Conservation (phyloP, 2,888 invertebrate genomes). For the Drosophila borborema region DNA sequence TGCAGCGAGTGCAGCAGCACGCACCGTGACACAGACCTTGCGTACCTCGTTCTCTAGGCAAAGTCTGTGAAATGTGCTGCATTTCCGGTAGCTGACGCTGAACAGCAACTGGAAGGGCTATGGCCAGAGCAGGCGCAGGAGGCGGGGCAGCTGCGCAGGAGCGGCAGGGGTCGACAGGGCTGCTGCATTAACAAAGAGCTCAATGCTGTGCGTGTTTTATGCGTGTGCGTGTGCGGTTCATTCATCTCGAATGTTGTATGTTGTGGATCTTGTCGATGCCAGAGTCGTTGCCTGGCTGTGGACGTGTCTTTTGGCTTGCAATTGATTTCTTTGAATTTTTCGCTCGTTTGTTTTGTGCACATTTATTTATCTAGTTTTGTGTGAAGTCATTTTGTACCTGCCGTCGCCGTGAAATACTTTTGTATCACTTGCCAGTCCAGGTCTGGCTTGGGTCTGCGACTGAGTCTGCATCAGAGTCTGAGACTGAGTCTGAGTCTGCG, state of each 20-base stretch:
- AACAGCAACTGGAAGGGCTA: constrained; percentile 16
- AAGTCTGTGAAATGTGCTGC: constrained; percentile 71
- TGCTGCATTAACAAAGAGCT: constrained; percentile 20
- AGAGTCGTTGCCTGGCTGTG: constrained; percentile 7
- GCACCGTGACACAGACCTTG: constrained; percentile 26
- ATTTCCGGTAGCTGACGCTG: constrained; percentile 70
- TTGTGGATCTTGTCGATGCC: constrained; percentile 29
- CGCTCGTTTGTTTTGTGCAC: constrained; percentile 68
- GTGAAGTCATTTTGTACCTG: constrained; percentile 81
- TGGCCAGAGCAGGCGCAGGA: not conserved
- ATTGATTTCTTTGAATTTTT: constrained; percentile 80
- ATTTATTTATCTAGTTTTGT: constrained; percentile 74
- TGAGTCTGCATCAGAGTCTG: constrained; percentile 5
- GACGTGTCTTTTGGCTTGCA: constrained; percentile 75
- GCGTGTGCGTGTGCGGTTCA: constrained; percentile 71
- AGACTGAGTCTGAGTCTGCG: not conserved
- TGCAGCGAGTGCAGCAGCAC: constrained; percentile 48
- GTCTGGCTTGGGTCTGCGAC: constrained; percentile 1
- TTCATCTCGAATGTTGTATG: constrained; percentile 42
- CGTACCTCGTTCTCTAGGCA: constrained; percentile 14
- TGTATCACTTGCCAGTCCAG: constrained; percentile 43
- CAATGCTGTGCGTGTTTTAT: constrained; percentile 63
- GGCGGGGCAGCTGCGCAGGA: not conserved
- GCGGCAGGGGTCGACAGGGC: constrained; percentile 5
- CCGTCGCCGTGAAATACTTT: constrained; percentile 45